These are phyloP conservation scores for Alauda arvensis DNA, from an alignment of 2,797 vertebrate species.

Conservation along the genomic window DNA sequence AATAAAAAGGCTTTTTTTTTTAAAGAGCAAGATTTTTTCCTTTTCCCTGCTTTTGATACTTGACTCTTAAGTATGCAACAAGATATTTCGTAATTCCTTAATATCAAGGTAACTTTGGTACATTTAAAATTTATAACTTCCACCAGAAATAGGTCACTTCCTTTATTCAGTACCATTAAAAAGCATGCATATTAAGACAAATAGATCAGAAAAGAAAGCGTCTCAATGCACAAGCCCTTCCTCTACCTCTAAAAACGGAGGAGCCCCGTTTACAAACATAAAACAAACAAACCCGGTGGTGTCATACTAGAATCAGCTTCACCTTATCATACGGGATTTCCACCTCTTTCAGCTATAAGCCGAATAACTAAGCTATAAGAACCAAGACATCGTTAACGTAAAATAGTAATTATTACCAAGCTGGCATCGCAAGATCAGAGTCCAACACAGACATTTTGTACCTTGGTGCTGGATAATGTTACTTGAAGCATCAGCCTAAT, in stretches of 20 bases:
- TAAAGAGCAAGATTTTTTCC: background rate
- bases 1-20: background rate
- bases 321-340: background rate
- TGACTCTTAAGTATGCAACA: background rate
- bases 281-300: background rate
- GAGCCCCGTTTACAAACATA: background rate
- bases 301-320: background rate
- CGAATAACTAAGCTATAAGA: background rate
- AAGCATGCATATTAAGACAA: constrained; percentile 4
- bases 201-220: background rate
- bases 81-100: background rate
- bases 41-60: background rate
- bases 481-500: constrained; percentile 57
- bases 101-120: background rate
- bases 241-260: background rate
- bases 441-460: constrained; percentile 50
- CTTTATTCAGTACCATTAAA: constrained; percentile 25
- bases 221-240: background rate
- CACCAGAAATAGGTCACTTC: background rate
- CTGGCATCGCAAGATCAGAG: constrained; percentile 30
- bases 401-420: constrained; percentile 7
- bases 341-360: background rate
- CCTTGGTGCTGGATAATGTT: constrained; percentile 49
- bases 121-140: background rate
- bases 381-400: constrained; percentile 11